Percentiles rank a stretch among this genome's conserved stretches.
phyloP scores from a whole-genome alignment of 2,113 vertebrate species.

The Notechis scutatus region DNA sequence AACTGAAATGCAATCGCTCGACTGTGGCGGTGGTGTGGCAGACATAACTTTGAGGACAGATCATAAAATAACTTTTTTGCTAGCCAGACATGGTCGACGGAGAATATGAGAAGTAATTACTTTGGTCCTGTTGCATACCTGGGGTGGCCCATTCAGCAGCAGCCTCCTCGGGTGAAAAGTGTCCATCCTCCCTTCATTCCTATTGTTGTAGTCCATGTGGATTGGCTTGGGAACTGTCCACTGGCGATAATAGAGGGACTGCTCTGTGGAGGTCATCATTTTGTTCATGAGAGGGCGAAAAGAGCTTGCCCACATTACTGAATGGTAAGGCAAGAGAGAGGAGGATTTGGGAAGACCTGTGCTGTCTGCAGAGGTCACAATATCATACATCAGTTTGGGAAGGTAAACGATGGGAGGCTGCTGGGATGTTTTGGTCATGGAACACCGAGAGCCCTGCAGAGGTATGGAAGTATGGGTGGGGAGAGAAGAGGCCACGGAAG shows the following conservation, averaged over 20 bases:
- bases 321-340: conserved; percentile 90
- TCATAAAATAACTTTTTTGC: background rate
- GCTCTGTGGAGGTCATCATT: conserved; percentile 96
- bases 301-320: conserved; percentile 90
- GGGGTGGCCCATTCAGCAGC: conserved; percentile 92
- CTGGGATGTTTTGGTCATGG: conserved; percentile 78
- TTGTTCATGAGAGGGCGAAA: conserved; percentile 93
- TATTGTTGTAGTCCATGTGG: conserved; percentile 93
- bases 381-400: conserved; percentile 85
- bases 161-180: conserved; percentile 92
- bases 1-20: background rate
- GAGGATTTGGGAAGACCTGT: conserved; percentile 89
- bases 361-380: conserved; percentile 84
- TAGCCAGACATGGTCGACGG: conserved; percentile 7
- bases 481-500: conserved; percentile 71
- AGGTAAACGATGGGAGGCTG: conserved; percentile 90
- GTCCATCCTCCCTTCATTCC: conserved; percentile 81
- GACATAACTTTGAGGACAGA: background rate
- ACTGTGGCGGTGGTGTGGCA: background rate
- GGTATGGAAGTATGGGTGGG: conserved; percentile 59
- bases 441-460: conserved; percentile 77
- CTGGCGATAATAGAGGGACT: conserved; percentile 96
- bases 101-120: conserved; percentile 4
- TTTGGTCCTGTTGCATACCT: conserved; percentile 73
- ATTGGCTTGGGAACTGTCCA: conserved; percentile 87